These are phyloP conservation scores for Chelon labrosus DNA, from an alignment of 2,797 vertebrate species.

Conservation along the genomic window DNA sequence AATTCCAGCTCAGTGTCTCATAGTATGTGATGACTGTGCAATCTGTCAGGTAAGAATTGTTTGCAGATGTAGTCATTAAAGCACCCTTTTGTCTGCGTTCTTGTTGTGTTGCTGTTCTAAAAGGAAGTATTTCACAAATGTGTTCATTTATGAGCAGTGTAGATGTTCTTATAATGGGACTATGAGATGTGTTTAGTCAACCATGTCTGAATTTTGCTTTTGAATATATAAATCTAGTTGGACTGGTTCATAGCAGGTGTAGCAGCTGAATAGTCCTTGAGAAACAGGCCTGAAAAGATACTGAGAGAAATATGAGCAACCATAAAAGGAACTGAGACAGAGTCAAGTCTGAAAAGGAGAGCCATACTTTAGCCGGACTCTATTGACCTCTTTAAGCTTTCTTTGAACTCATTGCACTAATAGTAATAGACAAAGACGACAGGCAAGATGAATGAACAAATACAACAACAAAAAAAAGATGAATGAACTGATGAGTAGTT, in stretches of 20 bases:
- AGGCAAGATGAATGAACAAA: too few species aligned
- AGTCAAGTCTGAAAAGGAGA: constrained; percentile 8
- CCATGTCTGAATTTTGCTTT: not conserved
- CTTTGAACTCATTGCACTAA: not conserved
- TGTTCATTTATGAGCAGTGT: too few species aligned
- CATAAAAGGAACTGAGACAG: not conserved
- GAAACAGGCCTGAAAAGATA: not conserved
- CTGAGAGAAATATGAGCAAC: not conserved
- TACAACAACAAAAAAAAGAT: too few species aligned
- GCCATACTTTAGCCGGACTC: not conserved
- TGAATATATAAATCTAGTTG: constrained; percentile 3
- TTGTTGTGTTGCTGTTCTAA: not conserved
- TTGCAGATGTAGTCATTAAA: constrained; percentile 11
- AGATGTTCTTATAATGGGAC: too few species aligned
- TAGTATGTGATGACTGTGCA: constrained; percentile 12
- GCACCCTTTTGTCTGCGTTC: not conserved
- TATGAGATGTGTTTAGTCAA: too few species aligned
- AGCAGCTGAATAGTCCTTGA: not conserved
- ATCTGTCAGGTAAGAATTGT: constrained; percentile 32
- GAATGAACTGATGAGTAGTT: too few species aligned
- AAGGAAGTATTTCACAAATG: not conserved
- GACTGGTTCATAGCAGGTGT: not conserved
- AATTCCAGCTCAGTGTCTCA: constrained; percentile 15
- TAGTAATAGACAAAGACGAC: too few species aligned
- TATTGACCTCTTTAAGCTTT: not conserved